Conservation (phyloP, 2,113 vertebrate species). For the Oophaga pumilio region DNA sequence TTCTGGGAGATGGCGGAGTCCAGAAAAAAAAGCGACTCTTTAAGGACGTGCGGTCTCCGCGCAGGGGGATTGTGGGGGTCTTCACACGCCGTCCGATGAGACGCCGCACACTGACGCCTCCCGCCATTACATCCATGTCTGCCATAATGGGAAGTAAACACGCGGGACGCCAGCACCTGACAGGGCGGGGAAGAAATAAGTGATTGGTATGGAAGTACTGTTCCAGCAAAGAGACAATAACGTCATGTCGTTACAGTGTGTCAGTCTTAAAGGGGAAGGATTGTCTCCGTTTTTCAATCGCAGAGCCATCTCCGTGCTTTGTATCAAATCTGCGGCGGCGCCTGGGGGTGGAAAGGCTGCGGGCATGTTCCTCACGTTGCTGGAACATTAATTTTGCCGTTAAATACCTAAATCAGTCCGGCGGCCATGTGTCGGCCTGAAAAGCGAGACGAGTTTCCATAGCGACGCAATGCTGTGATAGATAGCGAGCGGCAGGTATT, state of each 20-base stretch:
- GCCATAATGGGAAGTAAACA: neutral
- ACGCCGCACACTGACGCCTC: neutral
- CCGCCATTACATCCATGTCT: neutral
- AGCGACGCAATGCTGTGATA: slow-evolving; percentile 22
- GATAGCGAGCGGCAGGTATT: slow-evolving; percentile 8
- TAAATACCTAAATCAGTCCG: neutral
- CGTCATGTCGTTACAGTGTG: neutral
- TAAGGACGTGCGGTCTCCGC: neutral
- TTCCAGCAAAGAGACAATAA: neutral
- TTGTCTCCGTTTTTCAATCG: too few relatives aligned
- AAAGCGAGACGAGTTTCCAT: slow-evolving; percentile 2
- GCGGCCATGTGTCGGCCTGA: slow-evolving; percentile 3
- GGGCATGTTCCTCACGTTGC: neutral
- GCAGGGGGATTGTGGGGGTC: neutral
- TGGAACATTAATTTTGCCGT: neutral
- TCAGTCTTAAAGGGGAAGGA: neutral
- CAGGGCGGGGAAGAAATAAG: neutral
- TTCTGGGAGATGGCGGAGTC: neutral
- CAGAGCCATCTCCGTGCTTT: neutral
- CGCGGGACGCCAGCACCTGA: neutral
- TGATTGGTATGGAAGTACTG: neutral
- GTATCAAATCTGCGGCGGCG: neutral
- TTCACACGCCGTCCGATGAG: neutral
- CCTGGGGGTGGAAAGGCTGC: neutral
- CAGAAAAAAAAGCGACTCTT: neutral